phyloP scores from a whole-genome alignment of 2,797 vertebrate genomes.

The Eulemur albifrons region DNA sequence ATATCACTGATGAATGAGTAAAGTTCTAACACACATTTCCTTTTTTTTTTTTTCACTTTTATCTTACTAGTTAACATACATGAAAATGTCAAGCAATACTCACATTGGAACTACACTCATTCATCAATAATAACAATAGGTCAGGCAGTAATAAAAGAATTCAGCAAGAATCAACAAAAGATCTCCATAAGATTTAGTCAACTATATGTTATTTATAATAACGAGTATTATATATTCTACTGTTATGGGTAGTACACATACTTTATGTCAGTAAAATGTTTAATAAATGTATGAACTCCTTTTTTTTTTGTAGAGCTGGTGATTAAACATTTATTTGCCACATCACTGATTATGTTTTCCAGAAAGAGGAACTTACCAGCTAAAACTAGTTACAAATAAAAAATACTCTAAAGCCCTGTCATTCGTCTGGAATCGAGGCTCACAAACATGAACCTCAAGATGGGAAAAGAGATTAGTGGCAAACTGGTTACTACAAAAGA shows the following conservation, averaged over 20 bases:
- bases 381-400: neutral
- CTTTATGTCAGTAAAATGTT: neutral
- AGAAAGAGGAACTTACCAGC: neutral
- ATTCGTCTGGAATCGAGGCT: neutral
- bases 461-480: neutral
- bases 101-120: neutral
- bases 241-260: neutral
- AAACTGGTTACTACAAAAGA: neutral
- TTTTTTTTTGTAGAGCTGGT: neutral
- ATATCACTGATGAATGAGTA: neutral
- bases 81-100: neutral
- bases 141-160: neutral
- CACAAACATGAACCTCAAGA: neutral
- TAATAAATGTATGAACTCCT: neutral
- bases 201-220: neutral
- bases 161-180: constrained; percentile 12
- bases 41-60: neutral
- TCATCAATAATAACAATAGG: neutral
- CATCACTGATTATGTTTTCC: neutral
- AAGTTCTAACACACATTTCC: neutral
- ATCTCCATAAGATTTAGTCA: neutral
- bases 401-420: neutral
- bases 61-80: neutral
- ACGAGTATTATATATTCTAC: neutral
- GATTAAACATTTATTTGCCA: neutral